Conservation (phyloP, 1,140 invertebrate genomes). For the Drusus annulatus region DNA sequence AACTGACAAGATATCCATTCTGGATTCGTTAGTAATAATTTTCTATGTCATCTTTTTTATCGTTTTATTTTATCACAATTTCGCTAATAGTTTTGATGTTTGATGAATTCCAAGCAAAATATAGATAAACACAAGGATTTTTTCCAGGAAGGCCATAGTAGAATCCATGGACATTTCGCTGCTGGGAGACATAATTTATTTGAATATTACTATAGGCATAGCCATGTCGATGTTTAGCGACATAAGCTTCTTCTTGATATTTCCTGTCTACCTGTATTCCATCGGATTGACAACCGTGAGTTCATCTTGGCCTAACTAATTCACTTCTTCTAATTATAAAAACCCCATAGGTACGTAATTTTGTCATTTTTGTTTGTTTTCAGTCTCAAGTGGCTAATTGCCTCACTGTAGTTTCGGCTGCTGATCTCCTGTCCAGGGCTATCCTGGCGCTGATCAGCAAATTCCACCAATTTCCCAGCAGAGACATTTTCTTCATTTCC, state of each 20-base stretch:
- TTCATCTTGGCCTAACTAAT: not conserved
- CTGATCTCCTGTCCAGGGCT: slow-evolving; percentile 71
- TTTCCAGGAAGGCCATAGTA: slow-evolving; percentile 30
- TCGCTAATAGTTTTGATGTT: too few relatives aligned
- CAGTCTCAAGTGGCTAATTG: slow-evolving; percentile 70
- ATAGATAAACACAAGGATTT: not conserved
- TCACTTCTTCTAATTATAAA: too few relatives aligned
- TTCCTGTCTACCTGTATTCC: slow-evolving; percentile 72
- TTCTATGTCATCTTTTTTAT: too few relatives aligned
- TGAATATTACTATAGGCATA: slow-evolving; percentile 75
- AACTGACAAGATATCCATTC: too few relatives aligned
- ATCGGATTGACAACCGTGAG: slow-evolving; percentile 67
- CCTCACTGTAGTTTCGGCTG: slow-evolving; percentile 71
- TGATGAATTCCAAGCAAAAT: too few relatives aligned
- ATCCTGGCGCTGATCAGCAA: slow-evolving; percentile 68
- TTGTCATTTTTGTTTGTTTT: not conserved
- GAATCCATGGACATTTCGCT: slow-evolving; percentile 61
- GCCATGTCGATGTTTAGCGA: slow-evolving; percentile 74
- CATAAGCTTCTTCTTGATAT: slow-evolving; percentile 75
- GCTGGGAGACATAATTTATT: slow-evolving; percentile 72
- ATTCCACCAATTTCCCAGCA: slow-evolving; percentile 67
- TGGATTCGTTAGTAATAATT: too few relatives aligned
- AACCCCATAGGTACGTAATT: not conserved
- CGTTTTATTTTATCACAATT: too few relatives aligned
- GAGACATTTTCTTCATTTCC: slow-evolving; percentile 71